These are phyloP conservation scores for Synergus umbraculus DNA, from an alignment of 2,888 invertebrate species.

Conservation along the genomic window DNA sequence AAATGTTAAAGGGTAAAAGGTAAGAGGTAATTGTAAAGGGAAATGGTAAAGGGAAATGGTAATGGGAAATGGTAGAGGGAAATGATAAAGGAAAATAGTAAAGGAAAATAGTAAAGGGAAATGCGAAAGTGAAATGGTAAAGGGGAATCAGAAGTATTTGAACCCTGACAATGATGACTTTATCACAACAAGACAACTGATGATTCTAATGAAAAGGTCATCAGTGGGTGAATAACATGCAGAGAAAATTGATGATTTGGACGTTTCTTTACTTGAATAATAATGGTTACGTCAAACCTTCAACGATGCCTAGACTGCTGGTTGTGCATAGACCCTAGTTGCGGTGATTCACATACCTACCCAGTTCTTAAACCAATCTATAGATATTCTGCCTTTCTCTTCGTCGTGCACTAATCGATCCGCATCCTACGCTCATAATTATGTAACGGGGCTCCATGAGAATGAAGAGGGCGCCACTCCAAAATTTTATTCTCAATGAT, in stretches of 20 bases:
- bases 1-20: conserved; percentile 58
- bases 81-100: too few relatives aligned
- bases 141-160: conserved; percentile 13
- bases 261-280: neutral
- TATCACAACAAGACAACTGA: neutral
- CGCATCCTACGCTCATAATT: conserved; percentile 77
- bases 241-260: neutral
- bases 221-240: neutral
- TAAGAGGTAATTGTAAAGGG: too few relatives aligned
- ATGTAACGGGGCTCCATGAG: conserved; percentile 70
- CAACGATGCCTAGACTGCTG: neutral
- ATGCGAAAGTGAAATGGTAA: neutral
- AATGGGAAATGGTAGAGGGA: conserved; percentile 39
- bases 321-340: conserved; percentile 59
- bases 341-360: conserved; percentile 71
- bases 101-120: neutral
- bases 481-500: conserved; percentile 6
- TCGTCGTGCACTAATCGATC: conserved; percentile 77
- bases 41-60: too few relatives aligned
- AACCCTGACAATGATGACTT: conserved; percentile 10
- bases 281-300: conserved; percentile 1
- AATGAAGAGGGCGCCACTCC: conserved; percentile 57
- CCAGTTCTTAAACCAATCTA: conserved; percentile 72
- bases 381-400: conserved; percentile 76
- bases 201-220: neutral